Evolutionary conservation across 1,140 invertebrate species (phyloP).

Genomic region (Carposina sasakii): DNA sequence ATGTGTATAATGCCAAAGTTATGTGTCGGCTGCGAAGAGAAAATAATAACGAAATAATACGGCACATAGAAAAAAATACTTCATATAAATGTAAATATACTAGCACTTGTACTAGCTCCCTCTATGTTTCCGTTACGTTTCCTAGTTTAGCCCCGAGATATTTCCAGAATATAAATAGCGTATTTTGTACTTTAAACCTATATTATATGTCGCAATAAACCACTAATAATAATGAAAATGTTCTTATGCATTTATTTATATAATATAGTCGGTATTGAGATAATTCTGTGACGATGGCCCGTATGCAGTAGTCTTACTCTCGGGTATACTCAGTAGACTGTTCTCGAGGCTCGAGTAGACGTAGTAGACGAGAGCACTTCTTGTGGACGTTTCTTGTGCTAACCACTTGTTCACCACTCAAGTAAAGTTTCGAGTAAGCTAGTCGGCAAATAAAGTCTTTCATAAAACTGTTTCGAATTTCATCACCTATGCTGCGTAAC

Average conservation of each 20-base stretch:
- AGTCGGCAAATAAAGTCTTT: too few relatives aligned
- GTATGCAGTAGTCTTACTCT: too few relatives aligned
- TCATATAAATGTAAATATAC: slow-evolving; percentile 26
- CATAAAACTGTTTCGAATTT: too few relatives aligned
- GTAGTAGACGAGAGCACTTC: too few relatives aligned
- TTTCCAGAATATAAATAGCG: slow-evolving; percentile 19
- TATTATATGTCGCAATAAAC: slow-evolving; percentile 24
- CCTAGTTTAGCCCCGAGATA: slow-evolving; percentile 19
- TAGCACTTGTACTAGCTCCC: slow-evolving; percentile 6
- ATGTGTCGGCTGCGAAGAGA: slow-evolving; percentile 1
- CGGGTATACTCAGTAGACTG: too few relatives aligned
- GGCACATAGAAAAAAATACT: slow-evolving; percentile 7
- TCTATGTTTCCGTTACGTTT: slow-evolving; percentile 10
- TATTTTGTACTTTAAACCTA: slow-evolving; percentile 29
- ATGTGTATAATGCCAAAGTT: neutral
- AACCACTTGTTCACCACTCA: too few relatives aligned
- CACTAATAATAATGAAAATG: slow-evolving; percentile 22
- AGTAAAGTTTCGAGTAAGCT: too few relatives aligned
- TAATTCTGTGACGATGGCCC: slow-evolving; percentile 10
- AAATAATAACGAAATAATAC: neutral
- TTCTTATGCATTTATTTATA: slow-evolving; percentile 15
- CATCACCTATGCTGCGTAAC: too few relatives aligned
- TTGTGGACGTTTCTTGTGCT: too few relatives aligned
- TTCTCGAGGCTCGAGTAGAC: too few relatives aligned
- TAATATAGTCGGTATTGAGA: slow-evolving; percentile 14